Conservation (phyloP, 2,113 vertebrate genomes). For the Oncorhynchus kisutch region DNA sequence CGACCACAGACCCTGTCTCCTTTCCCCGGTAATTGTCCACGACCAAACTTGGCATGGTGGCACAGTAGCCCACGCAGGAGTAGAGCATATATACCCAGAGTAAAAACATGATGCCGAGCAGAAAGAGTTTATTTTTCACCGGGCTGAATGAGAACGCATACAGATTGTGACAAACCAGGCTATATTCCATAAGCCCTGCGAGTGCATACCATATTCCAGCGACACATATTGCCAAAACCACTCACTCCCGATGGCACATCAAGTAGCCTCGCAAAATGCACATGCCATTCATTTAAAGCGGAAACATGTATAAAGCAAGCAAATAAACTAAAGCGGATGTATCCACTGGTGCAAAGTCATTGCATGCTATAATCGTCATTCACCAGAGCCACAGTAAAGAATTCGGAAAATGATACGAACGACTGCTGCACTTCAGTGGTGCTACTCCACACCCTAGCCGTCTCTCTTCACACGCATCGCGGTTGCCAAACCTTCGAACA, state of each 20-base stretch:
- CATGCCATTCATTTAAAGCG: constrained; percentile 45
- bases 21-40: constrained; percentile 65
- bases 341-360: constrained; percentile 37
- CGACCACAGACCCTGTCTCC: constrained; percentile 53
- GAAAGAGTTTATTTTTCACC: constrained; percentile 82
- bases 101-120: constrained; percentile 89
- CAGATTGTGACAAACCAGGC: constrained; percentile 76
- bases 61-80: constrained; percentile 89
- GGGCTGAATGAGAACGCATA: constrained; percentile 73
- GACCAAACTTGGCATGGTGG: constrained; percentile 76
- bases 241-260: constrained; percentile 57
- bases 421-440: constrained; percentile 13
- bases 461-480: constrained; percentile 48
- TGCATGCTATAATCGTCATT: neutral
- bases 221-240: constrained; percentile 69
- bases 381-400: constrained; percentile 38
- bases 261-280: constrained; percentile 48
- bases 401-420: constrained; percentile 8
- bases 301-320: constrained; percentile 15
- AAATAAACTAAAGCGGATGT: constrained; percentile 9
- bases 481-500: constrained; percentile 13
- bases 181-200: constrained; percentile 86
- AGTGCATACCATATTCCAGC: constrained; percentile 65
- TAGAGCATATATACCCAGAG: constrained; percentile 92
- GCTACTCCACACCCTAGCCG: constrained; percentile 14